Base-by-base conservation (phyloP, 2,888 invertebrate genomes). In the Drosophila nigricruria region DNA sequence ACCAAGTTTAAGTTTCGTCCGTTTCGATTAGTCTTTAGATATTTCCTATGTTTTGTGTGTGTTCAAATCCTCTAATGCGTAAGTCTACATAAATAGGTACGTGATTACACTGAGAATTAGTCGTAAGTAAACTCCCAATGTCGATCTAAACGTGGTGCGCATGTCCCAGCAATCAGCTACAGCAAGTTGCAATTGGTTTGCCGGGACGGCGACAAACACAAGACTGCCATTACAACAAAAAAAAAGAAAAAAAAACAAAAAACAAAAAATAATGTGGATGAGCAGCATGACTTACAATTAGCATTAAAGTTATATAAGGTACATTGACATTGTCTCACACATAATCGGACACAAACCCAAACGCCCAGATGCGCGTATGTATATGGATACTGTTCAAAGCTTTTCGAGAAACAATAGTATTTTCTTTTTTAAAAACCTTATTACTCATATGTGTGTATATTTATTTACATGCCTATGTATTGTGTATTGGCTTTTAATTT, bases 201-300 rank as follows among this genome's bases (percentile, higher is more conserved):
- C 71, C 71, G 72, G 23, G 67, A 61, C 57, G 27, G 67, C 70
- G 70, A 70, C 49, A 54, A 58, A 70, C 82, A 63, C 79, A 66
- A 76, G 77, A 86, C 86, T 86, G 86, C 86, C 86, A 86, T 87
- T 90, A 90, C 87, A 86, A 75, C 77, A 81, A 8, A 43, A 43
- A 1, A 14, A 34, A 34, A 14, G n/a, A n/a, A 81, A 8, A 43
- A 43, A 1, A 14, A 34, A 34, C 4, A 8, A 43, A 43, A 1
- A 14, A 34, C 14, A 14, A 34, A 34, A 3, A 62, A 78, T 63
- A 68, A 89, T 70, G 83, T 82, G 79, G 88, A 90, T 86, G 86
- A 81, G 86, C 86, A 86, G 86, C 89, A 88, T 88, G 90, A 86
- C 90, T 90, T 88, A 89, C 86, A 83, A 82, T 86, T 83, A 83